These are phyloP conservation scores for Telenomus remus DNA, from an alignment of 1,140 invertebrate genomes.

Conservation along the genomic window DNA sequence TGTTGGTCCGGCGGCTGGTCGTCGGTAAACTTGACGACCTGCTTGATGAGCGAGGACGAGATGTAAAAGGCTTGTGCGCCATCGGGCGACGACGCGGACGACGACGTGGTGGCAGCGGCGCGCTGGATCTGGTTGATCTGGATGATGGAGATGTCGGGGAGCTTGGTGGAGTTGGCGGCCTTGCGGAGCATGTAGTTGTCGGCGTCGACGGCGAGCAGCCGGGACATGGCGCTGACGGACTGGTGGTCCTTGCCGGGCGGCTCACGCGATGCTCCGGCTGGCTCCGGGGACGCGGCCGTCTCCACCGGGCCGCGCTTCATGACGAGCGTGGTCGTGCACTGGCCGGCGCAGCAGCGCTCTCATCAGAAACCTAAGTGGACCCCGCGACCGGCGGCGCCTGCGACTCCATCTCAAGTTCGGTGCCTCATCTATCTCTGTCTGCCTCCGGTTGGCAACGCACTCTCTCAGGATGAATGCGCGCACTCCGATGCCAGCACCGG, in stretches of 20 bases:
- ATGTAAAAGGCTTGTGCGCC: slow-evolving; percentile 43
- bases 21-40: slow-evolving; percentile 30
- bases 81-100: slow-evolving; percentile 20
- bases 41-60: slow-evolving; percentile 39
- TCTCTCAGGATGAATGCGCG: too few species aligned
- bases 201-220: slow-evolving; percentile 76
- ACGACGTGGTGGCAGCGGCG: slow-evolving; percentile 8
- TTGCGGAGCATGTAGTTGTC: slow-evolving; percentile 80
- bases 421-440: background rate
- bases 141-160: slow-evolving; percentile 50
- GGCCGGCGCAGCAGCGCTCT: too few species aligned
- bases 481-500: slow-evolving; percentile 1
- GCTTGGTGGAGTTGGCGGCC: slow-evolving; percentile 47
- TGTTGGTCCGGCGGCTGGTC: slow-evolving; percentile 36
- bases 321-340: slow-evolving; percentile 8
- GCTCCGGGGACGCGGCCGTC: slow-evolving; percentile 47
- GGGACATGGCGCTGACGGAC: slow-evolving; percentile 63
- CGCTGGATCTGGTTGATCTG: slow-evolving; percentile 32
- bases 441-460: too few species aligned
- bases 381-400: background rate
- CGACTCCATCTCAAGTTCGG: background rate
- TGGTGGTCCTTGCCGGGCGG: slow-evolving; percentile 24
- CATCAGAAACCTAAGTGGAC: too few species aligned
- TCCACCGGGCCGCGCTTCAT: slow-evolving; percentile 65
- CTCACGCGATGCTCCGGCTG: too few species aligned